Evolutionary conservation across 1,140 invertebrate species (phyloP).

Genomic region (Bombus polaris): DNA sequence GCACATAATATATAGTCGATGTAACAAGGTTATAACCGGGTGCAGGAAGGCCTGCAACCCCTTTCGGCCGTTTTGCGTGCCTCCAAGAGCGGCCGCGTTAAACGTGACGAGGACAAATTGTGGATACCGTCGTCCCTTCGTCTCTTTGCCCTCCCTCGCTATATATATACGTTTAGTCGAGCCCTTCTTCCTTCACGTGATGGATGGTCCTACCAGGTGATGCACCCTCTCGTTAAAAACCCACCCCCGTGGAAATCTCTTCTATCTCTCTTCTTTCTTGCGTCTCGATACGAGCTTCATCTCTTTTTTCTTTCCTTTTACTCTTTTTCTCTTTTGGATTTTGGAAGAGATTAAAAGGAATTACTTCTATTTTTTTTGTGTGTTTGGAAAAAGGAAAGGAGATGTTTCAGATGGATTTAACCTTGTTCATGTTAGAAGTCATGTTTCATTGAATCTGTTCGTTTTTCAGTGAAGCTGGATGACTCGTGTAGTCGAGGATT

Average conservation of each 20-base stretch:
- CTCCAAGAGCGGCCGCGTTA: slow-evolving; percentile 24
- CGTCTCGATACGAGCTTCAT: not conserved
- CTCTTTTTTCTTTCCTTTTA: not conserved
- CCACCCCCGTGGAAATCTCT: slow-evolving; percentile 38
- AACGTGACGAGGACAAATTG: slow-evolving; percentile 70
- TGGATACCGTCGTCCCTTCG: slow-evolving; percentile 45
- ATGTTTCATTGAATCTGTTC: slow-evolving; percentile 16
- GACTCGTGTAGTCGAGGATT: slow-evolving; percentile 55
- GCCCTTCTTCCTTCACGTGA: slow-evolving; percentile 51
- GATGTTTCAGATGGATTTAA: not conserved
- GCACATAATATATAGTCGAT: slow-evolving; percentile 56
- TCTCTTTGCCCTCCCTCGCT: slow-evolving; percentile 25
- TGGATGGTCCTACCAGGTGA: slow-evolving; percentile 67
- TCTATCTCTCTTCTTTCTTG: not conserved
- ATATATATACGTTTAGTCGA: not conserved
- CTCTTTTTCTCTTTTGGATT: not conserved
- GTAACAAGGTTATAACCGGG: slow-evolving; percentile 63
- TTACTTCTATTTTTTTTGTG: not conserved
- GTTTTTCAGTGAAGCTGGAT: slow-evolving; percentile 10
- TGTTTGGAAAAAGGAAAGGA: not conserved
- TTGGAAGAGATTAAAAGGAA: no score
- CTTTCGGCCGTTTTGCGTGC: slow-evolving; percentile 48
- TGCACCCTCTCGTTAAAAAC: slow-evolving; percentile 57
- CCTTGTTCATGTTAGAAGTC: not conserved
- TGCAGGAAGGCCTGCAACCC: slow-evolving; percentile 48